phyloP scores from a whole-genome alignment of 23 tunicate genomes.

The Styela plicata region DNA sequence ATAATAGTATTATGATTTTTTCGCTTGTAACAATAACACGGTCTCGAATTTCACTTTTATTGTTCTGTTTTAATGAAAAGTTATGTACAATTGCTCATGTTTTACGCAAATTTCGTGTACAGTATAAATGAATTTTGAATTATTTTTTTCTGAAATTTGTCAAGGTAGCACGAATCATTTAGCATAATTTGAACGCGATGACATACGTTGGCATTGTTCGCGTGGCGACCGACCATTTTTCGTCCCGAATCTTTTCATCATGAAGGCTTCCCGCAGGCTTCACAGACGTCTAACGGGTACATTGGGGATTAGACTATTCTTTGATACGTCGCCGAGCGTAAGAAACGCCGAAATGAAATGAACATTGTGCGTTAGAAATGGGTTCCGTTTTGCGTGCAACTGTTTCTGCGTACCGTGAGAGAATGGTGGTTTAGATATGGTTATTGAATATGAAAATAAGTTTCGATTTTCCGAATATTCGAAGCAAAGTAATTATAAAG shows the following conservation, averaged over 20 bases:
- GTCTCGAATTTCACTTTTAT: no score
- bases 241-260: background rate
- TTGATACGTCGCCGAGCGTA: background rate
- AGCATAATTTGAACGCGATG: background rate
- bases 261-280: background rate
- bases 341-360: background rate
- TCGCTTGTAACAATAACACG: no score
- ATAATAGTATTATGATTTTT: no score
- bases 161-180: background rate
- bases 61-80: no score
- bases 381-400: background rate
- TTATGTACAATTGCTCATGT: no score
- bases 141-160: no score
- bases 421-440: no score
- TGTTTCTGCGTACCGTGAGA: background rate
- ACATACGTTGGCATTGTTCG: background rate
- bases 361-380: background rate
- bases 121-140: no score
- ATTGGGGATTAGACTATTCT: background rate
- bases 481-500: no score
- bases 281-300: background rate
- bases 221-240: background rate
- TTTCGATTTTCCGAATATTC: no score
- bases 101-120: no score
- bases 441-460: no score